phyloP scores from a whole-genome alignment of 2,888 invertebrate genomes.

The Busseola fusca region DNA sequence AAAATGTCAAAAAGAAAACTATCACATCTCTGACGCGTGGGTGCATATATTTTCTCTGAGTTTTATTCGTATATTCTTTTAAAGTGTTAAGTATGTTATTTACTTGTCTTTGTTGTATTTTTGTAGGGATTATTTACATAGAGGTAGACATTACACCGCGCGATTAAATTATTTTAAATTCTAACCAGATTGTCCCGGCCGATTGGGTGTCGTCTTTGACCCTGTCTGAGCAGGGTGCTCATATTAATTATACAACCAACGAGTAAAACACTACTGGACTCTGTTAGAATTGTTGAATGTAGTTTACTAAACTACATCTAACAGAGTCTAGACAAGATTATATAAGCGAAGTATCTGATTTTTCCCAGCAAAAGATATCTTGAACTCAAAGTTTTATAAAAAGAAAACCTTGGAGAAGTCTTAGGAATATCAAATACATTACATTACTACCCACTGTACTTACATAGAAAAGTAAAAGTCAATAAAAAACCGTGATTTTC shows the following conservation, averaged over 20 bases:
- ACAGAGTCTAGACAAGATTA: constrained; percentile 4
- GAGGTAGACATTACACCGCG: background rate
- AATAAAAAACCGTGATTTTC: constrained; percentile 8
- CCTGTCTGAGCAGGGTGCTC: constrained; percentile 17
- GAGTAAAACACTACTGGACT: constrained; percentile 18
- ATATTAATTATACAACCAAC: constrained; percentile 36
- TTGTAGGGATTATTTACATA: background rate
- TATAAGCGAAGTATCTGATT: background rate
- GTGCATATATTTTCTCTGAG: constrained; percentile 25
- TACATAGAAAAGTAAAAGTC: background rate
- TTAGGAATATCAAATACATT: constrained; percentile 15
- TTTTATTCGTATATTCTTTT: constrained; percentile 21
- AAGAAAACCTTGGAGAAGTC: background rate
- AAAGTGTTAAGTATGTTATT: constrained; percentile 16
- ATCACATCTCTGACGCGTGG: constrained; percentile 18
- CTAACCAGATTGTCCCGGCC: background rate
- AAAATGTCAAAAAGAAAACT: constrained; percentile 26
- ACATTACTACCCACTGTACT: constrained; percentile 1
- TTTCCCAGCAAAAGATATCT: background rate
- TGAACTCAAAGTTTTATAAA: background rate
- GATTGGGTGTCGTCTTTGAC: constrained; percentile 13
- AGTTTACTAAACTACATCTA: too few species aligned
- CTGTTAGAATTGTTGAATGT: too few species aligned
- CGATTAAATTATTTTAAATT: background rate
- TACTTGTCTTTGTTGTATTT: background rate